Conservation (phyloP, 2,888 invertebrate species). For the Rhagophthalmus giganteus region DNA sequence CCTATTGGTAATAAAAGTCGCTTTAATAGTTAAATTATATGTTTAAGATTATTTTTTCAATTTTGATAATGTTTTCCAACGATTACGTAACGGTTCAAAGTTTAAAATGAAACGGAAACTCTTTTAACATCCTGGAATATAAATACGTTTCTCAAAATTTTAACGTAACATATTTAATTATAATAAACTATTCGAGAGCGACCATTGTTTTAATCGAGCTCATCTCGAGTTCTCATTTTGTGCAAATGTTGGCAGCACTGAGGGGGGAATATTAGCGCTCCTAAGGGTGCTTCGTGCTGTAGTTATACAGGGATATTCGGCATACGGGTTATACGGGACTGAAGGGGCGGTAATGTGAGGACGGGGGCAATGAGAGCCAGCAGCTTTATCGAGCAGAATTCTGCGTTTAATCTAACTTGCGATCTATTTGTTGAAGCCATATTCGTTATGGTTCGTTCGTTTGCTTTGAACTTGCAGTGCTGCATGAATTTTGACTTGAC, state of each 20-base stretch:
- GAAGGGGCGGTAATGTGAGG: slow-evolving; percentile 39
- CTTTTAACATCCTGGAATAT: slow-evolving; percentile 6
- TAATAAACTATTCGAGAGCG: slow-evolving; percentile 40
- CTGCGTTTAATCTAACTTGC: slow-evolving; percentile 56
- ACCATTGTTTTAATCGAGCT: slow-evolving; percentile 57
- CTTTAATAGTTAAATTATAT: background rate
- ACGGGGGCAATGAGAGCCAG: slow-evolving; percentile 38
- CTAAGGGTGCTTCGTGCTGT: slow-evolving; percentile 48
- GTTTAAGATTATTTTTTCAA: background rate
- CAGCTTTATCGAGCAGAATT: slow-evolving; percentile 55
- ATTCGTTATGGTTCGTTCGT: slow-evolving; percentile 36
- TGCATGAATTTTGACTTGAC: slow-evolving; percentile 21
- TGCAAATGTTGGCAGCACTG: slow-evolving; percentile 55
- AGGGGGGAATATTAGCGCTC: slow-evolving; percentile 55
- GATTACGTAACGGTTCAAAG: too few species aligned
- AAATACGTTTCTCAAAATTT: slow-evolving; percentile 16
- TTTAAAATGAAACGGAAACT: slow-evolving; percentile 10
- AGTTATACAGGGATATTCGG: slow-evolving; percentile 37
- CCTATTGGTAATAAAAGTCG: too few species aligned
- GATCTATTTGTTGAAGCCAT: slow-evolving; percentile 55
- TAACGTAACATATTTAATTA: slow-evolving; percentile 36
- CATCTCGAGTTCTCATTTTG: slow-evolving; percentile 56
- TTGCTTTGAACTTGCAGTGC: slow-evolving; percentile 28
- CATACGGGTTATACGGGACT: slow-evolving; percentile 38
- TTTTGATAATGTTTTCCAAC: too few species aligned